Percentiles rank a stretch among this genome's conserved stretches.
These are phyloP conservation scores for Drosophila sproati DNA, from an alignment of 1,140 invertebrate genomes.

Conservation along the genomic window DNA sequence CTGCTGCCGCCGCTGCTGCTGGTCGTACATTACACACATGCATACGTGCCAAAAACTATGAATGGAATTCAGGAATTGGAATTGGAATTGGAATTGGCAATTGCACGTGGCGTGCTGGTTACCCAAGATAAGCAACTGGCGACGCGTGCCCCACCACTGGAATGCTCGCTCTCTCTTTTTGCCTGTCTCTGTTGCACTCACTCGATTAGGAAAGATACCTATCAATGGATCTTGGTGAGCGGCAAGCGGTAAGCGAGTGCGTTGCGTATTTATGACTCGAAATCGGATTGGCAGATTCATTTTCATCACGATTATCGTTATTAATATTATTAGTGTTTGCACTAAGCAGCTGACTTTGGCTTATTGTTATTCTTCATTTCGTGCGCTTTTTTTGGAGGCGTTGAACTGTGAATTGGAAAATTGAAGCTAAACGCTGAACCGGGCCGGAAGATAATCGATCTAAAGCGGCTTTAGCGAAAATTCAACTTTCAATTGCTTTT, in stretches of 20 bases:
- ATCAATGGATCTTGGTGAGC: constrained; percentile 35
- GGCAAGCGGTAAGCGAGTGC: not conserved
- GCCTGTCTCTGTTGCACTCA: constrained; percentile 18
- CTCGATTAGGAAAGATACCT: constrained; percentile 41
- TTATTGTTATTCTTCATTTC: not conserved
- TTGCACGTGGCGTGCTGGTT: constrained; percentile 78
- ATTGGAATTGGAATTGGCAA: constrained; percentile 39
- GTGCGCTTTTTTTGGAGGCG: constrained; percentile 21
- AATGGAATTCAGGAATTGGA: constrained; percentile 46
- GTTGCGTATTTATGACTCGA: constrained; percentile 68
- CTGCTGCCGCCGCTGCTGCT: not conserved
- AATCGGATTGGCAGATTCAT: constrained; percentile 65
- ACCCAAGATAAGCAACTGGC: constrained; percentile 81
- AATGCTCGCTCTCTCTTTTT: constrained; percentile 10
- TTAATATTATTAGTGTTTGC: constrained; percentile 80
- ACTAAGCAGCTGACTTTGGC: constrained; percentile 45
- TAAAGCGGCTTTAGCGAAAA: constrained; percentile 5
- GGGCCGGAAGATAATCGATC: constrained; percentile 7
- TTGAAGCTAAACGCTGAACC: constrained; percentile 22
- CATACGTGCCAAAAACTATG: constrained; percentile 51
- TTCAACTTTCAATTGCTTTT: not conserved
- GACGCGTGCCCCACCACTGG: constrained; percentile 58
- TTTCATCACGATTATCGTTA: constrained; percentile 66
- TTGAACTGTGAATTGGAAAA: constrained; percentile 60
- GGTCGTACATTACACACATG: not conserved